A percentile compares a stretch with the other conserved stretches of the same genome.
Conservation (phyloP, 2,888 invertebrate genomes). For the Drosophila lacicola region DNA sequence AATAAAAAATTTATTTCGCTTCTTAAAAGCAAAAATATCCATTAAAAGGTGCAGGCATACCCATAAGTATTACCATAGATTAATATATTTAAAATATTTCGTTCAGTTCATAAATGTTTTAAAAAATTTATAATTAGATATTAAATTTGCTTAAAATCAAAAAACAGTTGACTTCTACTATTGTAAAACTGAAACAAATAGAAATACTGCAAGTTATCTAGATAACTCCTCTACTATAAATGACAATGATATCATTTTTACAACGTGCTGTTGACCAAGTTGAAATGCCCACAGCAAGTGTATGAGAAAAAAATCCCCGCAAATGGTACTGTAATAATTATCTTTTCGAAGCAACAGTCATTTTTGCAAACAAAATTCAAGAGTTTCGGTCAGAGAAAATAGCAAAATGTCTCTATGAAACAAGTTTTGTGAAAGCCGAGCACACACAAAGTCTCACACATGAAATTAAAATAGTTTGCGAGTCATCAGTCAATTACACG, state of each 20-base stretch:
- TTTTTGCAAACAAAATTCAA: slow-evolving; percentile 2
- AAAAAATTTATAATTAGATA: no score
- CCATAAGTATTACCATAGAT: background rate
- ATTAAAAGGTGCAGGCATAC: background rate
- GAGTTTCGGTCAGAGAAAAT: slow-evolving; percentile 3
- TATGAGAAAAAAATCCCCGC: slow-evolving; percentile 4
- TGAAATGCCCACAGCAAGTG: background rate
- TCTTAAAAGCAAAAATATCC: background rate
- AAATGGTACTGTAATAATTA: background rate
- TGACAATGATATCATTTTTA: no score
- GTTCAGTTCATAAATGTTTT: no score
- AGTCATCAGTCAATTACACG: slow-evolving; percentile 20
- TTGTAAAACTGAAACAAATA: no score
- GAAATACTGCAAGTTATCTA: no score
- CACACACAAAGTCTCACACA: background rate
- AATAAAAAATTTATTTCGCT: background rate
- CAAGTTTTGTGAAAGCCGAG: background rate
- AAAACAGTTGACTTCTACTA: no score
- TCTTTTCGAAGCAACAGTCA: slow-evolving; percentile 7
- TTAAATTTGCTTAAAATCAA: no score
- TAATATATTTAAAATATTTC: no score
- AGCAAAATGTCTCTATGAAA: background rate
- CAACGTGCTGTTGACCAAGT: no score
- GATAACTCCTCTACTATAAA: no score
- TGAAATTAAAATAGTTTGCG: slow-evolving; percentile 3